These are phyloP conservation scores for Myotis planiceps DNA, from an alignment of 2,797 vertebrate species.

Conservation along the genomic window DNA sequence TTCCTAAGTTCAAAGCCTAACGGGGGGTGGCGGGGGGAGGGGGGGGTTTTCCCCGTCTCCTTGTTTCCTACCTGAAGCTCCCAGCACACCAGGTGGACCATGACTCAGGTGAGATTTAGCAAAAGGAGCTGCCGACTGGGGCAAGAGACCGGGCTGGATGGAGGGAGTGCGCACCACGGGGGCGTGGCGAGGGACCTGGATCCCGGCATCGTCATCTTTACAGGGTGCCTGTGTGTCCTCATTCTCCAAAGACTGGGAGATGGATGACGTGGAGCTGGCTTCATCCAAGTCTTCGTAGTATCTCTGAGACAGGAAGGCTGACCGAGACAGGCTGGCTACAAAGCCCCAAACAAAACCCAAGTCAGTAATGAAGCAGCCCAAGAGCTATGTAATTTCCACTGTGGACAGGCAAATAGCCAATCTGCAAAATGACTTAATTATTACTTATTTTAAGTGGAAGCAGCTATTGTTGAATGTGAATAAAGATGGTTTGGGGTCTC, in stretches of 20 bases:
- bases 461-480: not conserved
- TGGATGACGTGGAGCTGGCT: conserved; percentile 93
- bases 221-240: conserved; percentile 87
- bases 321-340: conserved; percentile 94
- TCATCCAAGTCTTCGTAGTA: conserved; percentile 96
- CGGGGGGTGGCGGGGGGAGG: not conserved
- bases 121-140: conserved; percentile 88
- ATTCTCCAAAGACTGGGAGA: conserved; percentile 91
- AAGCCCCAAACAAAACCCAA: not conserved
- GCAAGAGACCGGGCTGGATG: conserved; percentile 91
- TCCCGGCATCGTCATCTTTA: conserved; percentile 83
- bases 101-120: conserved; percentile 86
- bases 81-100: conserved; percentile 77
- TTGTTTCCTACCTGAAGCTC: conserved; percentile 85
- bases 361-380: not conserved
- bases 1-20: not conserved
- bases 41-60: not conserved
- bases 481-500: not conserved
- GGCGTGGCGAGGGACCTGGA: conserved; percentile 89
- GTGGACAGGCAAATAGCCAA: not conserved
- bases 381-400: not conserved
- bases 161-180: conserved; percentile 93
- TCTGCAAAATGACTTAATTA: not conserved
- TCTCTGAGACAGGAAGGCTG: conserved; percentile 95
- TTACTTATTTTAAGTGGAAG: not conserved